Evolutionary conservation across 2,113 vertebrate species (phyloP).

Genomic region (Cynocephalus volans): DNA sequence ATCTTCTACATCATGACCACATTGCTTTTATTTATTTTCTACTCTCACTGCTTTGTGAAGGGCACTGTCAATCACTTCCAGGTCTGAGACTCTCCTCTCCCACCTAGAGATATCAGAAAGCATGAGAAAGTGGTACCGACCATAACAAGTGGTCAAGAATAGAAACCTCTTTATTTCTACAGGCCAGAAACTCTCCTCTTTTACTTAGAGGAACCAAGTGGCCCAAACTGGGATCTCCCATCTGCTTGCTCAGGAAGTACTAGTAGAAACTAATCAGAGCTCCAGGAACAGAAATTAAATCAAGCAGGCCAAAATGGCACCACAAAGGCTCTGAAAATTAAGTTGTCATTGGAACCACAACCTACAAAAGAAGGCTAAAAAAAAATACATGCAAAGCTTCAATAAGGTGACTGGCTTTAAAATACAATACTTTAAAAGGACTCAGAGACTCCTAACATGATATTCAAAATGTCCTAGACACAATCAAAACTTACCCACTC

Average conservation of each 20-base stretch:
- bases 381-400: not conserved
- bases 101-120: not conserved
- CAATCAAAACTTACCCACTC: not conserved
- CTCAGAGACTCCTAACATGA: not conserved
- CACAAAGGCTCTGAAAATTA: not conserved
- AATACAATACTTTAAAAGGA: not conserved
- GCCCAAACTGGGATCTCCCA: not conserved
- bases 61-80: not conserved
- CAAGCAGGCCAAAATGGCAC: not conserved
- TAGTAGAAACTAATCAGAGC: not conserved
- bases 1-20: not conserved
- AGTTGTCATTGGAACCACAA: too few relatives aligned
- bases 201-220: too few relatives aligned
- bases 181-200: not conserved
- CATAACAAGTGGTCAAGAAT: fast-evolving
- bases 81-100: not conserved
- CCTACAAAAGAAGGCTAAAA: not conserved
- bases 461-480: not conserved
- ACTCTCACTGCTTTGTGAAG: not conserved
- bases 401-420: not conserved
- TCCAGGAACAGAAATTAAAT: not conserved
- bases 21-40: not conserved
- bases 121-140: not conserved
- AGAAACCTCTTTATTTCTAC: not conserved
- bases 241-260: not conserved